Evolutionary conservation across 2,888 invertebrate genomes (phyloP).

Genomic region (Lamellibrachia columna): DNA sequence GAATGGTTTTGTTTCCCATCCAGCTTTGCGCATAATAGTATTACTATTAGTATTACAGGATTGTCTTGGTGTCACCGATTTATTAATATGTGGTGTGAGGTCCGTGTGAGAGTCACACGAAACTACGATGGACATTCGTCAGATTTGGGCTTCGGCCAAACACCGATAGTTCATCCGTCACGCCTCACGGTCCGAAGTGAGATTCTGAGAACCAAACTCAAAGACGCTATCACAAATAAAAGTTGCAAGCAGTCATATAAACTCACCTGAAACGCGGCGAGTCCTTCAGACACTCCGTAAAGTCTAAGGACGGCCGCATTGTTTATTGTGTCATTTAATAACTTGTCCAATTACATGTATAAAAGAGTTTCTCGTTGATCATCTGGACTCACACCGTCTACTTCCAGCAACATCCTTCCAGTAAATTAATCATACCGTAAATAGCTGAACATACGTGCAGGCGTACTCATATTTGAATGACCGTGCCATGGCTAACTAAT

Average conservation of each 20-base stretch:
- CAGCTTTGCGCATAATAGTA: neutral
- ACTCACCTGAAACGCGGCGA: conserved; percentile 42
- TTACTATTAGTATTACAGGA: neutral
- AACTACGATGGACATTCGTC: neutral
- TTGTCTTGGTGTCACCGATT: neutral
- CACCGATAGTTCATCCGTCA: neutral
- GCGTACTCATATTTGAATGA: neutral
- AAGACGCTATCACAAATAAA: conserved; percentile 3
- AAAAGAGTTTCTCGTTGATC: neutral
- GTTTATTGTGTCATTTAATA: conserved; percentile 22
- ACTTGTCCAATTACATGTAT: neutral
- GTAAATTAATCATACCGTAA: neutral
- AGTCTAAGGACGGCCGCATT: conserved; percentile 41
- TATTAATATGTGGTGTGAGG: neutral
- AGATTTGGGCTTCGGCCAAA: neutral
- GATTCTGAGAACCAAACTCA: neutral
- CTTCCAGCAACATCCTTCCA: conserved; percentile 8
- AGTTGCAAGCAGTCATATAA: neutral
- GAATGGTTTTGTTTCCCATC: neutral
- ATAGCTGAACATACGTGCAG: neutral
- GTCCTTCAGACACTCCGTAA: conserved; percentile 43
- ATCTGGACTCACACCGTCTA: neutral
- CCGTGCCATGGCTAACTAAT: no score
- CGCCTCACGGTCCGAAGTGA: neutral
- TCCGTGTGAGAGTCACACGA: neutral